phyloP scores from a whole-genome alignment of 2,888 invertebrate genomes.

The Cheilosia impressa region DNA sequence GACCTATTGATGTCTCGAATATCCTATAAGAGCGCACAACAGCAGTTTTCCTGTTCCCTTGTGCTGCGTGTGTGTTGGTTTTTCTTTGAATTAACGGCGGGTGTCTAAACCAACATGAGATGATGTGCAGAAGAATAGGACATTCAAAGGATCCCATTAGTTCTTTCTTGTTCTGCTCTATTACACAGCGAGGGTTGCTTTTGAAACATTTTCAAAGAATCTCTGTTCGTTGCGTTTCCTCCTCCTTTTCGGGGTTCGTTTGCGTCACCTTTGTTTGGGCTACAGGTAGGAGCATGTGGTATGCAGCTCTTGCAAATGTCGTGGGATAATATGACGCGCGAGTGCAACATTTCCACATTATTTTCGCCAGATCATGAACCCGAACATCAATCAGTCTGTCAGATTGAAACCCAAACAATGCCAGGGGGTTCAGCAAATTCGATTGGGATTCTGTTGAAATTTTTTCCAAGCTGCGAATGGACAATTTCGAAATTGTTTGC shows the following conservation, averaged over 20 bases:
- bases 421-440: neutral
- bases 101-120: constrained; percentile 51
- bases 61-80: constrained; percentile 29
- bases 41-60: constrained; percentile 11
- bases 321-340: constrained; percentile 19
- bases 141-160: constrained; percentile 72
- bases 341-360: neutral
- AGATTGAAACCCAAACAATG: neutral
- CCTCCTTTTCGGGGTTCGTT: constrained; percentile 15
- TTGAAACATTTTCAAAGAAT: constrained; percentile 29
- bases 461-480: neutral
- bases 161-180: constrained; percentile 49
- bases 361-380: neutral
- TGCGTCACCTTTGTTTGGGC: constrained; percentile 30
- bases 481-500: neutral
- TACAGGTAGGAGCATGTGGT: constrained; percentile 23
- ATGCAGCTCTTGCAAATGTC: constrained; percentile 28
- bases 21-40: constrained; percentile 49
- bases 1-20: constrained; percentile 64
- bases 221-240: constrained; percentile 31
- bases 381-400: constrained; percentile 14
- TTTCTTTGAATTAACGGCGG: constrained; percentile 72
- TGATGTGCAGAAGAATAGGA: constrained; percentile 55
- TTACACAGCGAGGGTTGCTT: constrained; percentile 46
- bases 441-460: neutral